phyloP scores from a whole-genome alignment of 1,140 invertebrate genomes.

The Atta colombica region DNA sequence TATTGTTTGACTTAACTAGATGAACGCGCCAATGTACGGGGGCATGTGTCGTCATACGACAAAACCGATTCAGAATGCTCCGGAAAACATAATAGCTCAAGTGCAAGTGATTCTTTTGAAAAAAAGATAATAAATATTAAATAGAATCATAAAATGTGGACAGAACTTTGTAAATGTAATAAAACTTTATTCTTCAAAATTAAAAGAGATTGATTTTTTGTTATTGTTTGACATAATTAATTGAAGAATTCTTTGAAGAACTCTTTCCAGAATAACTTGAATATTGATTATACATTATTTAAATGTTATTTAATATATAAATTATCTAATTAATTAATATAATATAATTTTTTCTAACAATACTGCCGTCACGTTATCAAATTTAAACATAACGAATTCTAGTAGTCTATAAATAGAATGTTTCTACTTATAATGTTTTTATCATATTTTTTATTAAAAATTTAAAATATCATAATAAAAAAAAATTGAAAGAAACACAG shows the following conservation, averaged over 20 bases:
- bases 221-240: background rate
- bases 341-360: background rate
- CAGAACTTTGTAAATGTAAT: background rate
- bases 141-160: background rate
- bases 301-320: background rate
- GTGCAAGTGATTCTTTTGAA: background rate
- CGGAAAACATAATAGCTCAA: slow-evolving; percentile 1
- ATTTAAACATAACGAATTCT: background rate
- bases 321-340: background rate
- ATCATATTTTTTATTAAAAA: background rate
- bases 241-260: background rate
- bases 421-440: background rate
- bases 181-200: background rate
- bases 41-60: slow-evolving; percentile 70
- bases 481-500: background rate
- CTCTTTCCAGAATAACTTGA: background rate
- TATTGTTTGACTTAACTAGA: slow-evolving; percentile 75
- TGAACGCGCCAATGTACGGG: slow-evolving; percentile 66
- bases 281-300: background rate
- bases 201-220: background rate
- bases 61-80: slow-evolving; percentile 38
- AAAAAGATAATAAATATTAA: background rate
- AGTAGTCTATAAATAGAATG: background rate
- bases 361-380: background rate
- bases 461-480: background rate